Percentiles rank a stretch among this genome's conserved stretches.
phyloP scores from a whole-genome alignment of 2,888 invertebrate species.

The Odontomyia ornata region DNA sequence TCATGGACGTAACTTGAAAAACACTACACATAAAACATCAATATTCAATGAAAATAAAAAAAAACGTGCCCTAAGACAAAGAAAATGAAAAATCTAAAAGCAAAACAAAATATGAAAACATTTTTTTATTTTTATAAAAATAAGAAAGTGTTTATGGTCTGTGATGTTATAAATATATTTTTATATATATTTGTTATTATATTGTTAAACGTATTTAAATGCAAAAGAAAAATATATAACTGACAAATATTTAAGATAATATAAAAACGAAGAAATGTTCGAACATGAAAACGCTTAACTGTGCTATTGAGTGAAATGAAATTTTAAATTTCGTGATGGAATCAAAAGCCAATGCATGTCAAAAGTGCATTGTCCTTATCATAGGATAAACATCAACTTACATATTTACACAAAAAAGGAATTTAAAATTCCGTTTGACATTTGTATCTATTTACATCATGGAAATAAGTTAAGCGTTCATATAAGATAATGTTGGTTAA shows the following conservation, averaged over 20 bases:
- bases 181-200: conserved; percentile 57
- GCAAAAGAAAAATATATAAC: conserved; percentile 48
- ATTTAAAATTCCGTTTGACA: conserved; percentile 42
- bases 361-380: background rate
- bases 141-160: conserved; percentile 55
- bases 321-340: conserved; percentile 25
- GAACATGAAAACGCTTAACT: conserved; percentile 50
- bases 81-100: conserved; percentile 33
- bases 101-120: conserved; percentile 45
- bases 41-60: conserved; percentile 15
- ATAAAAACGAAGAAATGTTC: conserved; percentile 49
- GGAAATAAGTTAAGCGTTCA: conserved; percentile 40
- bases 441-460: conserved; percentile 42
- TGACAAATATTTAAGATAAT: conserved; percentile 48
- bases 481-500: conserved; percentile 44
- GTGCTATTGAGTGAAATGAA: conserved; percentile 39
- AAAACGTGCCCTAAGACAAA: conserved; percentile 33
- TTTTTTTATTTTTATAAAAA: conserved; percentile 52
- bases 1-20: conserved; percentile 20
- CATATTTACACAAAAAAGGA: conserved; percentile 32
- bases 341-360: conserved; percentile 1
- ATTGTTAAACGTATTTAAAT: conserved; percentile 53
- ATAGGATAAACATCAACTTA: conserved; percentile 18
- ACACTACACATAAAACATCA: conserved; percentile 9
- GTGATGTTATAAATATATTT: conserved; percentile 58